These are phyloP conservation scores for Aramus guarauna DNA, from an alignment of 2,113 vertebrate species.

Conservation along the genomic window DNA sequence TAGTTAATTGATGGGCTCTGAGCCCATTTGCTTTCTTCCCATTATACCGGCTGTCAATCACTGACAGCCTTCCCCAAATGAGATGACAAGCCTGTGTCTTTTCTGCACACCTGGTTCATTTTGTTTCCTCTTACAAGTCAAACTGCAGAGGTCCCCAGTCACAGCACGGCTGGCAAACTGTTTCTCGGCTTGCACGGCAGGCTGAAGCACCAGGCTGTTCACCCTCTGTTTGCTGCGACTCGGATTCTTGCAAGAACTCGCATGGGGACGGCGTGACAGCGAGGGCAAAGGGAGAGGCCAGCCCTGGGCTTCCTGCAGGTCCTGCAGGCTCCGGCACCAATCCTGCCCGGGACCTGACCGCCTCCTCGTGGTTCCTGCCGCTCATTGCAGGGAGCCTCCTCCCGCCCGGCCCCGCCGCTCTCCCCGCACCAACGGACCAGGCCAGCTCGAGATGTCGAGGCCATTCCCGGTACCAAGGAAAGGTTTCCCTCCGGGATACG, in stretches of 20 bases:
- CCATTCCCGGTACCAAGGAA: no score
- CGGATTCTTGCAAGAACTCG: no score
- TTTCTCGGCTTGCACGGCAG: rapidly evolving
- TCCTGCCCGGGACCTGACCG: neutral
- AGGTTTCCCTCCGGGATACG: rapidly evolving
- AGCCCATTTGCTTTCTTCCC: neutral
- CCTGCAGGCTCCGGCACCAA: rapidly evolving
- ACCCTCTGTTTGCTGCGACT: neutral
- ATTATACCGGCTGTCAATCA: neutral
- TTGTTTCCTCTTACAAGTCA: neutral
- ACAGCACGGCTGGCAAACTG: neutral
- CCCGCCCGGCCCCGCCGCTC: no score
- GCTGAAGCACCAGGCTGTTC: neutral
- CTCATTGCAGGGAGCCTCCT: neutral
- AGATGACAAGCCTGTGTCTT: neutral
- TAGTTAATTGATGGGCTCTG: neutral
- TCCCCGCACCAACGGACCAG: no score
- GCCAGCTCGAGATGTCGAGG: no score
- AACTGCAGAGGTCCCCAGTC: neutral
- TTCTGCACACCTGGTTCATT: neutral
- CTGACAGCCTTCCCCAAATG: rapidly evolving
- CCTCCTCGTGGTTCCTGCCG: neutral
- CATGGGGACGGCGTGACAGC: no score
- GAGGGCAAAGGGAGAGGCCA: no score
- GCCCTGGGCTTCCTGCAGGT: rapidly evolving